These are phyloP conservation scores for Silurus lanzhouensis DNA, from an alignment of 2,797 vertebrate genomes.

Conservation along the genomic window DNA sequence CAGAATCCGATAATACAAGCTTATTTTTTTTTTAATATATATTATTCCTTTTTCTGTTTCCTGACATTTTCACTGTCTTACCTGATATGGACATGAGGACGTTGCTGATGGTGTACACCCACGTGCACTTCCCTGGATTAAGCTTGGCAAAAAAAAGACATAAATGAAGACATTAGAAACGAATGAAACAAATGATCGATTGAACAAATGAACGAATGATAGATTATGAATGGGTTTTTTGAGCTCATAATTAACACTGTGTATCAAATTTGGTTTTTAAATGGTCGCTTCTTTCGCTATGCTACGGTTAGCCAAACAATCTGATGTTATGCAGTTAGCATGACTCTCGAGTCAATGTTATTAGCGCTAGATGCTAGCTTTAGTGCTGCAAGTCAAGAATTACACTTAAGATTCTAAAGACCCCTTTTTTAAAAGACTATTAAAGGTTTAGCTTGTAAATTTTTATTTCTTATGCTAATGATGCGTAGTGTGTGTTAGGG, in stretches of 20 bases:
- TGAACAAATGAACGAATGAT: not conserved
- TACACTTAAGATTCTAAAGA: not conserved
- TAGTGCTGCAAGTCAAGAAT: not conserved
- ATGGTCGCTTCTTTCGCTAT: not conserved
- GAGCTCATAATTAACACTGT: too few relatives aligned
- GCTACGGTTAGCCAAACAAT: not conserved
- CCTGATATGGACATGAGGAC: slow-evolving; percentile 90
- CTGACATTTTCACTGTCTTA: slow-evolving; percentile 57
- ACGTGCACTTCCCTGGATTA: slow-evolving; percentile 83
- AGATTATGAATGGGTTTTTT: not conserved
- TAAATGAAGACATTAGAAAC: not conserved
- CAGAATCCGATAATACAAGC: too few relatives aligned
- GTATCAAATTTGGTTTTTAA: not conserved
- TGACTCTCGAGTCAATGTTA: not conserved
- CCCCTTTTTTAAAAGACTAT: not conserved
- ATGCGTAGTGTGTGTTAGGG: not conserved
- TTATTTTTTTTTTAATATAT: not conserved
- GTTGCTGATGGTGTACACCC: slow-evolving; percentile 85
- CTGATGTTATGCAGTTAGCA: not conserved
- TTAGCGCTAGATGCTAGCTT: not conserved
- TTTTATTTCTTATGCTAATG: too few relatives aligned
- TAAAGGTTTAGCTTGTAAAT: not conserved
- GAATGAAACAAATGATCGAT: not conserved
- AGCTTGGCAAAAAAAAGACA: slow-evolving; percentile 69
- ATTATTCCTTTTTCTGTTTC: not conserved